Base-by-base conservation (phyloP, 2,888 invertebrate species). In the Caprella mutica region DNA sequence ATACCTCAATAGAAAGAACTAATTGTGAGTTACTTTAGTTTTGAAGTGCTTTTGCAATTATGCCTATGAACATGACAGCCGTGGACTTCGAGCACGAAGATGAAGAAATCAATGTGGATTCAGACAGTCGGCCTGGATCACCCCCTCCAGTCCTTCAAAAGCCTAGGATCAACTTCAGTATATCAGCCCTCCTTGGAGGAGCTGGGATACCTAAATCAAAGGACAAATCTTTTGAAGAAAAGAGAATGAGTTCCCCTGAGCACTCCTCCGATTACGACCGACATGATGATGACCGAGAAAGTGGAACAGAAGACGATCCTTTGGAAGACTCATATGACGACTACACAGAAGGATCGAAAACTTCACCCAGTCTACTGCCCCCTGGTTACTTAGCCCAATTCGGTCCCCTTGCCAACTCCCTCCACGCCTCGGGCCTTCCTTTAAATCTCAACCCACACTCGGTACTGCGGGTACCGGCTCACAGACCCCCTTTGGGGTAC, bases 21-120 rank as follows among this genome's bases (percentile, higher is more conserved):
- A n/a, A n/a, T n/a, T n/a, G n/a, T n/a, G n/a, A n/a, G n/a, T n/a
- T n/a, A n/a, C n/a, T n/a, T n/a, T n/a, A n/a, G n/a, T n/a, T n/a
- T n/a, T n/a, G n/a, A n/a, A n/a, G n/a, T n/a, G n/a, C n/a, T n/a
- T n/a, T n/a, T n/a, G n/a, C n/a, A n/a, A n/a, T n/a, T n/a, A n/a
- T n/a, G 17, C 48, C 19, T 4, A 27, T 42, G 43, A 55, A 35
- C 48, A 63, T 63, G 63, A 63, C 63, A 8, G 59, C 59, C 19
- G 55, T 63, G 21, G 63, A 63, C 44, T 52, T 63, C 50, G 55
- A 55, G 14, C 59, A 57, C 40, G 63, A 63, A 38, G n/a, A n/a
- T n/a, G 63, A 63, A 39, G 63, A 63, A 50, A 63, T 63, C 55
- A 63, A 63, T 55, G 63, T 63, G 21, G 63, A 63, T 44, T 56